Evolutionary conservation across 2,797 vertebrate genomes (phyloP).

Genomic region (Tangara arthus): DNA sequence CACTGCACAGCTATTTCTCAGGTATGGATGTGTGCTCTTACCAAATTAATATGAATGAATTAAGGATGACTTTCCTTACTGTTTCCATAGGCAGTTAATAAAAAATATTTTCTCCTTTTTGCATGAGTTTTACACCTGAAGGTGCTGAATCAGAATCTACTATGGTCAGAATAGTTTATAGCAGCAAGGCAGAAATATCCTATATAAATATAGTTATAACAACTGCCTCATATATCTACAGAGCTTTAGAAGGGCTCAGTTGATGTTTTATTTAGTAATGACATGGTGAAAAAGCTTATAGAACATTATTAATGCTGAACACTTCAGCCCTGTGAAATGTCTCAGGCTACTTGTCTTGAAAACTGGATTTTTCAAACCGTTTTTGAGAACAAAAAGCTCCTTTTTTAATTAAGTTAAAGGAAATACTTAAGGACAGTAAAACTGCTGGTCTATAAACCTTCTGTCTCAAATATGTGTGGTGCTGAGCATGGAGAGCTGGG

Average conservation of each 20-base stretch:
- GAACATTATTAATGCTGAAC: constrained; percentile 45
- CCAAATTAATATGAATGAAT: background rate
- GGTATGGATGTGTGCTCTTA: background rate
- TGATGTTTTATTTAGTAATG: constrained; percentile 64
- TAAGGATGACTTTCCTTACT: background rate
- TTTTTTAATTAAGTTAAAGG: background rate
- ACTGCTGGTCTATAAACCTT: fast-evolving
- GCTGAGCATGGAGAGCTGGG: background rate
- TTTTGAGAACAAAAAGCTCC: background rate
- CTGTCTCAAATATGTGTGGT: fast-evolving
- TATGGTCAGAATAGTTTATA: constrained; percentile 31
- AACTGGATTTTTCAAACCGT: background rate
- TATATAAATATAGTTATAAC: constrained; percentile 54
- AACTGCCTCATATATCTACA: constrained; percentile 53
- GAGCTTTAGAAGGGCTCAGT: constrained; percentile 30
- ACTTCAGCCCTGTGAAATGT: constrained; percentile 32
- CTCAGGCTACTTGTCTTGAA: constrained; percentile 9
- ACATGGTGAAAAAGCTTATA: constrained; percentile 50
- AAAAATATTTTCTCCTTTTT: background rate
- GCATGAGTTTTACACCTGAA: constrained; percentile 17
- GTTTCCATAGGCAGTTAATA: background rate
- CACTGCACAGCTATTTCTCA: background rate
- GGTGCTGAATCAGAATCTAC: constrained; percentile 48
- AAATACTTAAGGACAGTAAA: background rate
- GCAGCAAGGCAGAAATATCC: constrained; percentile 32